Evolutionary conservation across 2,888 invertebrate genomes (phyloP), one percentile per base, ranked within the genome.

Genomic region (Drosophila koepferae): DNA sequence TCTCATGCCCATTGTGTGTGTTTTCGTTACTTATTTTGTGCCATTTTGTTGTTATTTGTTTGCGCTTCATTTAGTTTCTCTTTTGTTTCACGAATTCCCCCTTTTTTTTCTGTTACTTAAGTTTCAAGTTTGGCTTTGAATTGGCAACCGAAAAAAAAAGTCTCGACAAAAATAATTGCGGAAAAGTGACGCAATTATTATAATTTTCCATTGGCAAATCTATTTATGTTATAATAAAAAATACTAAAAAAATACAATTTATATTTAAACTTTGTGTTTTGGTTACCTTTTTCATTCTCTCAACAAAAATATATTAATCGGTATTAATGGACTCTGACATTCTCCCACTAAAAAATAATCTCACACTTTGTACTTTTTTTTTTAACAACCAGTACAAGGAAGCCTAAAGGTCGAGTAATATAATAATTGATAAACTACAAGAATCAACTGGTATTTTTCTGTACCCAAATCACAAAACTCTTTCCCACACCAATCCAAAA

Each of bases 1-100:
- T 83, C 74, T 83, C 78, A 71, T 86, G 88, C 80, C 88, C 86
- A 88, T 85, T 88, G 88, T 86, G 83, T 86, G 83, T 86, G 44
- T 78, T 71, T 71, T 80, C 78, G 80, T 82, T 84, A 72, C 75
- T 74, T 70, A 84, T 78, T 82, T 71, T 71, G 72, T 80, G 79
- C 71, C 71, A 73, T 76, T 79, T 60, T 76, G 62, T 70, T 73
- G 70, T 77, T 75, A 67, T 81, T 86, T 86, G 68, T 68, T 84
- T 79, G 75, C 77, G 80, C 65, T 73, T 77, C 65, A 80, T 84
- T 81, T 65, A 41, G 65, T 69, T 75, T 81, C 63, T 71, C 60
- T 66, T 75, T 64, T 62, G 40, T 70, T 80, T 62, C 38, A 59
- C 41, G 49, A 66, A 31, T 31, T 67, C 58, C 67, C 46, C 12